Percentiles rank a stretch among this genome's conserved stretches.
Conservation (phyloP, 2,113 vertebrate species). For the Urocitellus parryii region DNA sequence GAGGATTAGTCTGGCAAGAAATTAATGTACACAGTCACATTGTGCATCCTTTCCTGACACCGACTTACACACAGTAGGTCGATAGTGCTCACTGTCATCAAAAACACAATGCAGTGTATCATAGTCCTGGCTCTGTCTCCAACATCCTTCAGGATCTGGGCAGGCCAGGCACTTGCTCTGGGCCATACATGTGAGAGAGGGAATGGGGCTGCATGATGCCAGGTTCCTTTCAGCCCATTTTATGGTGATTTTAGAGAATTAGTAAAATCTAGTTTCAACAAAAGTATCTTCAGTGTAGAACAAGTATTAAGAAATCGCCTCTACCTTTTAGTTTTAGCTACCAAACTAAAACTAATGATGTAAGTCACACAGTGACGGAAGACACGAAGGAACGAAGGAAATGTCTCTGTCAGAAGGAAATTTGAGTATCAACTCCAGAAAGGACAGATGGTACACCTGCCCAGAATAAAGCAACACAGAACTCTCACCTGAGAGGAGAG, state of each 20-base stretch:
- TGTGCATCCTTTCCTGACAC: not conserved
- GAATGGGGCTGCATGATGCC: not conserved
- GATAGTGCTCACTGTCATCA: not conserved
- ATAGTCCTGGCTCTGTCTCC: not conserved
- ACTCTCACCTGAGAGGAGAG: not conserved
- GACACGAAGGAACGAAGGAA: not conserved
- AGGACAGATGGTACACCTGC: no score
- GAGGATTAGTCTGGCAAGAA: not conserved
- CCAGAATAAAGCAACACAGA: not conserved
- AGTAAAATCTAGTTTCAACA: not conserved
- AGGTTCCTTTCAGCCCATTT: not conserved
- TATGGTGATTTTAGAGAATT: constrained; percentile 33
- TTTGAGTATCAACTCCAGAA: not conserved
- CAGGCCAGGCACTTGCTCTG: not conserved
- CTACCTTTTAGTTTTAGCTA: not conserved
- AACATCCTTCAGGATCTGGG: not conserved
- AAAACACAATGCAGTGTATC: not conserved
- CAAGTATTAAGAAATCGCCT: not conserved
- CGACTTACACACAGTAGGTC: not conserved
- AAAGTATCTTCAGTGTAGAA: not conserved
- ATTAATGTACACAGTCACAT: not conserved
- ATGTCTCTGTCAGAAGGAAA: not conserved
- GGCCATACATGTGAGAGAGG: not conserved
- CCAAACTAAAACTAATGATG: not conserved
- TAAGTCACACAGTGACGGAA: not conserved